A percentile compares a stretch with the other conserved stretches of the same genome.
These are phyloP conservation scores for Festucalex cinctus DNA, from an alignment of 2,113 vertebrate species.

Conservation along the genomic window DNA sequence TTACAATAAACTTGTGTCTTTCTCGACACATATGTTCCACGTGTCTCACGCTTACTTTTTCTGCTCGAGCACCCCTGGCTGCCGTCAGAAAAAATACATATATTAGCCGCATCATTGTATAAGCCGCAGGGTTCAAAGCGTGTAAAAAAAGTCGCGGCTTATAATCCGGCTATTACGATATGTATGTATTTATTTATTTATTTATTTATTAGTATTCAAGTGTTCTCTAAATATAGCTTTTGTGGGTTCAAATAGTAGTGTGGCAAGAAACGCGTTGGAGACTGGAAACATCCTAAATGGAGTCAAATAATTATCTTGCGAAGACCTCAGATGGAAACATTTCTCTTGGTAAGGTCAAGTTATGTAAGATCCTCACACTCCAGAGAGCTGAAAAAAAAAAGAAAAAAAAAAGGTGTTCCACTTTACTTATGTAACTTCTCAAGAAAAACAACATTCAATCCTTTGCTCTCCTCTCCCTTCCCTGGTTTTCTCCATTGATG, in stretches of 20 bases:
- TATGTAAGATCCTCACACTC: slow-evolving; percentile 56
- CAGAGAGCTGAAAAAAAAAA: slow-evolving; percentile 45
- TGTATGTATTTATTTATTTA: too few species aligned
- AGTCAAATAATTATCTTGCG: slow-evolving; percentile 56
- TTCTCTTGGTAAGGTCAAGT: slow-evolving; percentile 42
- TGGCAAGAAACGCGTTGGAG: slow-evolving; percentile 39
- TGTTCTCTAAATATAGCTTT: slow-evolving; percentile 50
- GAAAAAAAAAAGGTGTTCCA: slow-evolving; percentile 57
- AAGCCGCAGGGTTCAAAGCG: too few species aligned
- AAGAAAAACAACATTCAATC: slow-evolving; percentile 31
- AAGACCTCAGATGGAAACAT: slow-evolving; percentile 63
- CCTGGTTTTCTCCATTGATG: slow-evolving; percentile 44
- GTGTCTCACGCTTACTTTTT: too few species aligned
- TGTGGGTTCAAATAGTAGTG: slow-evolving; percentile 29
- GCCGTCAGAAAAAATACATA: too few species aligned
- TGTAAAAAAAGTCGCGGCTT: too few species aligned
- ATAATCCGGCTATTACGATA: too few species aligned
- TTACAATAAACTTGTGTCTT: too few species aligned
- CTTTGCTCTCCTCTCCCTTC: slow-evolving; percentile 13
- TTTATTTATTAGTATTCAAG: neutral
- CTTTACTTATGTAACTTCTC: slow-evolving; percentile 59
- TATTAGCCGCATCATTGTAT: too few species aligned
- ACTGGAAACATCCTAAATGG: slow-evolving; percentile 34
- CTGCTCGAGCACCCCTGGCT: too few species aligned
- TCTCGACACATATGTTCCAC: too few species aligned